Percentiles rank a stretch among this genome's conserved stretches.
Conservation (phyloP, 2,888 invertebrate species). For the Thymelicus lineola region DNA sequence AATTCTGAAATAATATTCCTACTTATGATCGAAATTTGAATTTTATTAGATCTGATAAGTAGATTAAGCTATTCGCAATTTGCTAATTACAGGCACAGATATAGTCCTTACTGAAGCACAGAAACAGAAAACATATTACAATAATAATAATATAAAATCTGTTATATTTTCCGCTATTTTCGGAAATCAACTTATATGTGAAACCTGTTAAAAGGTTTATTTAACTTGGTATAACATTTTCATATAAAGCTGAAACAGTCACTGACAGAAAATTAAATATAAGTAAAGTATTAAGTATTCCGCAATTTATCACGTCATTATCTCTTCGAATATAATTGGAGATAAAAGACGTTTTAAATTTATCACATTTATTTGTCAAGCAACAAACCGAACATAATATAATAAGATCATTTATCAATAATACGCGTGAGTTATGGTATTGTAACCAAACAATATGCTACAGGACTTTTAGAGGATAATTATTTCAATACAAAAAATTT, state of each 20-base stretch:
- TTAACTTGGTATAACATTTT: too few species aligned
- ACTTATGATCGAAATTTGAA: too few species aligned
- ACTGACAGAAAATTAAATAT: conserved; percentile 29
- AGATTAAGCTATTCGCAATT: too few species aligned
- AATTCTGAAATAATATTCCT: too few species aligned
- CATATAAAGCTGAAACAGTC: background rate
- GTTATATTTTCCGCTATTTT: too few species aligned
- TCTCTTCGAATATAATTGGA: conserved; percentile 17
- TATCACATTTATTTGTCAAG: conserved; percentile 23
- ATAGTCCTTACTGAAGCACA: too few species aligned
- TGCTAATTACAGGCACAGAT: too few species aligned
- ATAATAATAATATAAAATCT: too few species aligned
- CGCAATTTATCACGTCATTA: conserved; percentile 20
- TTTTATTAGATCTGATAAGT: too few species aligned
- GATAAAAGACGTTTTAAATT: conserved; percentile 26
- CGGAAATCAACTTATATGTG: too few species aligned
- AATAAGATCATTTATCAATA: conserved; percentile 21
- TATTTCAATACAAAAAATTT: background rate
- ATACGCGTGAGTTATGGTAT: conserved; percentile 9
- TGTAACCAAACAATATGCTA: conserved; percentile 7
- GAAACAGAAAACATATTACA: too few species aligned
- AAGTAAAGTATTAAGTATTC: conserved; percentile 4
- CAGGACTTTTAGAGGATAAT: conserved; percentile 1
- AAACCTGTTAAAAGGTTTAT: too few species aligned
- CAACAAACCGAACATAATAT: conserved; percentile 22